Evolutionary conservation across 2,113 vertebrate genomes (phyloP).

Genomic region (Myrmophylax atrothorax): DNA sequence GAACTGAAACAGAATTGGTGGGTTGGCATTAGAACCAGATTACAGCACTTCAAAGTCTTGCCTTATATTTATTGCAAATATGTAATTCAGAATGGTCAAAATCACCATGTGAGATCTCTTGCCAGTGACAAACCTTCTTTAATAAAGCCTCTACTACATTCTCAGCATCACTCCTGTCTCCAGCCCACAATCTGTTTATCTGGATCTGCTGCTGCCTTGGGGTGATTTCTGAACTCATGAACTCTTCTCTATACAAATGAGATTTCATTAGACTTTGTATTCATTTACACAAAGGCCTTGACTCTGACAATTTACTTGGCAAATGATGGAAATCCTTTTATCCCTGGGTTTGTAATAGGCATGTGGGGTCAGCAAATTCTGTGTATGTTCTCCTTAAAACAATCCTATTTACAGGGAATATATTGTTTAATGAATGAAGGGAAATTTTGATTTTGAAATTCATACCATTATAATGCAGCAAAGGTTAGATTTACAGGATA

Average conservation of each 20-base stretch:
- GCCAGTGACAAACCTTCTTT: neutral
- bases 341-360: neutral
- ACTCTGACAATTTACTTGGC: neutral
- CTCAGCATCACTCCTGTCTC: neutral
- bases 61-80: neutral
- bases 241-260: neutral
- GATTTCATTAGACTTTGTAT: neutral
- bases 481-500: neutral
- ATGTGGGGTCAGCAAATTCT: neutral
- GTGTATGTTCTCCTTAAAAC: neutral
- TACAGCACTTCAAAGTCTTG: neutral
- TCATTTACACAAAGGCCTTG: neutral
- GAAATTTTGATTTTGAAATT: neutral
- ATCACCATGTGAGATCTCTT: neutral
- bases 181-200: neutral
- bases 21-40: neutral
- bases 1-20: neutral
- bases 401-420: neutral
- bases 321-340: neutral
- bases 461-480: neutral
- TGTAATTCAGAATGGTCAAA: neutral
- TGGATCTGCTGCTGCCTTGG: neutral
- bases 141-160: neutral
- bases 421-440: neutral
- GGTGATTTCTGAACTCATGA: neutral